phyloP scores from a whole-genome alignment of 1,140 invertebrate genomes.

The Lethocerus indicus region DNA sequence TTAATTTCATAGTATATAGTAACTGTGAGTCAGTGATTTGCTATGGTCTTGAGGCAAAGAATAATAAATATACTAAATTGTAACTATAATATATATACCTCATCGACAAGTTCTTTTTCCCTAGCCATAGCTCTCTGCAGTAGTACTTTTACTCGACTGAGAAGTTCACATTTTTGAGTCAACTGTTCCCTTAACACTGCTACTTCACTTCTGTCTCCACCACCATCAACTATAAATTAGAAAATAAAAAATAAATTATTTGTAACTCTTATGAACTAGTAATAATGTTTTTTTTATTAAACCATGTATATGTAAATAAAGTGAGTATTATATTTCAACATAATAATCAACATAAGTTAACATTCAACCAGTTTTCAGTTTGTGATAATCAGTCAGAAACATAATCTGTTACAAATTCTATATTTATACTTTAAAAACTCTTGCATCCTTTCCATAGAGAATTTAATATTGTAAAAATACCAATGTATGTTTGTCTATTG shows the following conservation, averaged over 20 bases:
- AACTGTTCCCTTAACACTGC: slow-evolving; percentile 26
- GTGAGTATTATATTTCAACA: no score
- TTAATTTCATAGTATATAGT: neutral
- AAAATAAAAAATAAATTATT: neutral
- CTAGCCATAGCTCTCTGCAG: slow-evolving; percentile 32
- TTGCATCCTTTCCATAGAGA: no score
- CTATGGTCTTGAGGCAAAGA: neutral
- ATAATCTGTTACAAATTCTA: no score
- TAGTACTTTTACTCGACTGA: slow-evolving; percentile 34
- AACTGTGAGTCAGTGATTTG: neutral
- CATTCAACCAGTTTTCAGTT: no score
- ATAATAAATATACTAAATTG: neutral
- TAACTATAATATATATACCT: slow-evolving; percentile 21
- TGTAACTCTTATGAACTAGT: no score
- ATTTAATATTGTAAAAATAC: slow-evolving; percentile 3
- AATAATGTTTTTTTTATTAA: no score
- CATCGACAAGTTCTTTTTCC: slow-evolving; percentile 31
- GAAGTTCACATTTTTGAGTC: slow-evolving; percentile 30
- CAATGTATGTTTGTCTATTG: slow-evolving; percentile 7
- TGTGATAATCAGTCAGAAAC: no score
- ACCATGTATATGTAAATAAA: no score
- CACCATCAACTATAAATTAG: slow-evolving; percentile 5
- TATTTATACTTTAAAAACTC: no score
- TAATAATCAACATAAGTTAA: no score
- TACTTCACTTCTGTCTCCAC: slow-evolving; percentile 7